Evolutionary conservation across 2,113 vertebrate genomes (phyloP), one percentile per base, ranked within the genome.

Genomic region (Alosa alosa): DNA sequence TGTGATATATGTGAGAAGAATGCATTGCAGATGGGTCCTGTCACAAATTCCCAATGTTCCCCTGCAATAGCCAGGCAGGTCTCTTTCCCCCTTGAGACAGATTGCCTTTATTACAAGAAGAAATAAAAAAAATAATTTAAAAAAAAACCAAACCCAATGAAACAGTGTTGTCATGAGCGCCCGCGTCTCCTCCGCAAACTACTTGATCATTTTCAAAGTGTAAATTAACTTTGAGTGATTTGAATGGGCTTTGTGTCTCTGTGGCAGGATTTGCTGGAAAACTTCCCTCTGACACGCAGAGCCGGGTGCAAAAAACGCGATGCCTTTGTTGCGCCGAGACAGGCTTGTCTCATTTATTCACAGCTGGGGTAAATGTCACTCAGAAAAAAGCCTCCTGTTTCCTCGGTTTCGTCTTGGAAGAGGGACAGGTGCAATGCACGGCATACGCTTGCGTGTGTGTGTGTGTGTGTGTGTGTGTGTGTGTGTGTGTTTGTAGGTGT

Each of bases 141-240:
- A 44, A 44, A 44, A 44, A 44, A 2, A 0, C 41, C 41, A 44
- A 44, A 44, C 41, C 41, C 36, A 36, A 78, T 15, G 31, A 36
- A 78, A 15, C 2, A 15, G 72, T 39, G 31, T 78, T 41, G 72
- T 78, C 75, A 87, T 0, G 78, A 86, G 46, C 81, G 31, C 10
- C 8, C 25, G 25, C 25, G 11, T 78, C 72, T 78, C 31, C 31
- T 78, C 72, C 36, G 36, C 72, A 78, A 78, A 78, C 72, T 78
- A 78, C 72, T 78, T 78, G 72, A 78, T 78, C 72, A 78, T 31
- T 78, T 78, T 78, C 72, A 78, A 78, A 78, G 72, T 78, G 39
- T 2, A 78, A 78, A 39, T 78, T 78, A 78, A 78, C 72, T 78
- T 78, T 78, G 72, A 78, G 36, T 78, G 72, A 36, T 78, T 78